A percentile compares a stretch with the other conserved stretches of the same genome.
These are phyloP conservation scores for Varecia variegata DNA, from an alignment of 2,797 vertebrate species.

Conservation along the genomic window DNA sequence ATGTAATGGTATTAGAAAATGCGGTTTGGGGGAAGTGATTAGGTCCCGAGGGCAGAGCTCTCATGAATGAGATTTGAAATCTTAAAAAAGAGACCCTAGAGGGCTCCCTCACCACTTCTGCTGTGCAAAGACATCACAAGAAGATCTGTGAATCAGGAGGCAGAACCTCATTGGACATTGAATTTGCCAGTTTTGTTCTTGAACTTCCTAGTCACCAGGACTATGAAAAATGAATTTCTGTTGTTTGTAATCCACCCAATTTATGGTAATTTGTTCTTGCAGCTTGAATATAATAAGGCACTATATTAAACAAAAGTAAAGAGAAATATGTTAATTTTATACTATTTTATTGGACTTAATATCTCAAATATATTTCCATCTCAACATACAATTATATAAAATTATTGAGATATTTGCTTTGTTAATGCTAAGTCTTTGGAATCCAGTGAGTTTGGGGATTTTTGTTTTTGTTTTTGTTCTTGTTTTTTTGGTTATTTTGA, in stretches of 20 bases:
- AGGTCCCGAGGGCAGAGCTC: neutral
- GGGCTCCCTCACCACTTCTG: neutral
- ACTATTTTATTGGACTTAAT: neutral
- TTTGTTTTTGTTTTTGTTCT: too few species aligned
- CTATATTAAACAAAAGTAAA: neutral
- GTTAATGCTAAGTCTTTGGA: neutral
- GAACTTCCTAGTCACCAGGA: neutral
- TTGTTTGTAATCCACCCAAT: neutral
- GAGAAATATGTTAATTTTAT: neutral
- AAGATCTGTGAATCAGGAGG: neutral
- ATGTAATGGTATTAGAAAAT: neutral
- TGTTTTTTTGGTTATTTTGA: too few species aligned
- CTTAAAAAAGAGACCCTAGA: neutral
- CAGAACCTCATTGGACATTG: neutral
- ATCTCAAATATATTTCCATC: neutral
- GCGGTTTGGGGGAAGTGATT: neutral
- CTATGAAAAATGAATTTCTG: neutral
- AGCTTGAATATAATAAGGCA: neutral
- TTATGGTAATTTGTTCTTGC: neutral
- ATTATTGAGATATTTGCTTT: neutral
- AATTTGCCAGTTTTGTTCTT: neutral
- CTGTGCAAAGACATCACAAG: neutral
- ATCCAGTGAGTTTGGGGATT: neutral
- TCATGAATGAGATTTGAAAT: neutral
- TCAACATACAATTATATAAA: neutral